phyloP scores from a whole-genome alignment of 1,140 invertebrate species.

The Anastrepha ludens region DNA sequence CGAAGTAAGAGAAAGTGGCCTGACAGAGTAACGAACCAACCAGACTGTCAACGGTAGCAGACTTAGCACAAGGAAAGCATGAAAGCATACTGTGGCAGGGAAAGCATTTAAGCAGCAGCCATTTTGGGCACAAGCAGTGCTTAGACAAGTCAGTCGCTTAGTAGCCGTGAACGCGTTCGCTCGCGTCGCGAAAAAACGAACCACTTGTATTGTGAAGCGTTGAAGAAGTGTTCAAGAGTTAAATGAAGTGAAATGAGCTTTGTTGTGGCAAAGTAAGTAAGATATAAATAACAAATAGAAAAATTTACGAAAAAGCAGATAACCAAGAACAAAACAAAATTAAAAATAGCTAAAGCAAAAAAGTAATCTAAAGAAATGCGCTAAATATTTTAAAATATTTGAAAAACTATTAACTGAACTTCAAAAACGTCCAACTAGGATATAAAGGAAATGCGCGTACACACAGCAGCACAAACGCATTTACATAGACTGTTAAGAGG shows the following conservation, averaged over 20 bases:
- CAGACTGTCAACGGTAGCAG: slow-evolving; percentile 28
- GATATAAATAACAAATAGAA: neutral
- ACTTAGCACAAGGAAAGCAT: slow-evolving; percentile 59
- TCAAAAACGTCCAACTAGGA: neutral
- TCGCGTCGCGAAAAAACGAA: slow-evolving; percentile 57
- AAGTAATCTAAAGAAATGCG: neutral
- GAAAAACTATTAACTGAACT: neutral
- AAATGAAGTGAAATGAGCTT: neutral
- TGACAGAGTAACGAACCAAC: slow-evolving; percentile 49
- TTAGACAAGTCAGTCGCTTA: slow-evolving; percentile 63
- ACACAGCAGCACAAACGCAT: neutral
- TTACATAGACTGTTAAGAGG: neutral
- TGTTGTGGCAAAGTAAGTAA: neutral
- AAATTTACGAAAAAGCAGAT: neutral
- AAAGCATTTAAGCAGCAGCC: neutral
- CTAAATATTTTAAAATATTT: neutral
- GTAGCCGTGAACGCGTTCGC: slow-evolving; percentile 64
- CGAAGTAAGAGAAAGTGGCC: slow-evolving; percentile 55
- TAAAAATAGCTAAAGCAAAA: neutral
- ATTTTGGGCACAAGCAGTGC: slow-evolving; percentile 40
- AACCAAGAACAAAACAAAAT: neutral
- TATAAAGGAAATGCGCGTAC: neutral
- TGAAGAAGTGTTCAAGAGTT: neutral
- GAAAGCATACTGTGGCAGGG: neutral
- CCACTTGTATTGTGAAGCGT: slow-evolving; percentile 4